These are phyloP conservation scores for Agriopis leucophaearia DNA, from an alignment of 2,888 invertebrate species.

Conservation along the genomic window DNA sequence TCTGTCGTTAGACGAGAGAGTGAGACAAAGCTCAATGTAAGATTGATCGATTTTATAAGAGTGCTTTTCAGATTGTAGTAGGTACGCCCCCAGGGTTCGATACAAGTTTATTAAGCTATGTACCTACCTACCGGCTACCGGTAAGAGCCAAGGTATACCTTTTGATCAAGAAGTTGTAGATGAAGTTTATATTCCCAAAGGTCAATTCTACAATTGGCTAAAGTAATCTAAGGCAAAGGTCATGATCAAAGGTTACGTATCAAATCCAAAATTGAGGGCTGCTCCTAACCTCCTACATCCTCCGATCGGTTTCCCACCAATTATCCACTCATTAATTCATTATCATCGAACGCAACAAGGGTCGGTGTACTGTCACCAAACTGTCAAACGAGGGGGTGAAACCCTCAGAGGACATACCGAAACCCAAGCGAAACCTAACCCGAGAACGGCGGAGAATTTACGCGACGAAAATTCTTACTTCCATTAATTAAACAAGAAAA, in stretches of 20 bases:
- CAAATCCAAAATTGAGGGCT: slow-evolving; percentile 5
- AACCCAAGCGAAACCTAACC: slow-evolving; percentile 50
- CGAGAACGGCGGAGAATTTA: slow-evolving; percentile 53
- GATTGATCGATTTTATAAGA: too few species aligned
- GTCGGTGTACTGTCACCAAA: slow-evolving; percentile 51
- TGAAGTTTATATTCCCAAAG: too few species aligned
- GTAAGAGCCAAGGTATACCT: too few species aligned
- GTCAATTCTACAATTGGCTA: too few species aligned
- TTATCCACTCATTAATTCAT: slow-evolving; percentile 46
- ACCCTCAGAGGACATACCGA: slow-evolving; percentile 13
- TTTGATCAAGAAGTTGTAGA: too few species aligned
- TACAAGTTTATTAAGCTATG: too few species aligned
- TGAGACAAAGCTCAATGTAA: too few species aligned
- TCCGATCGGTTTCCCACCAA: slow-evolving; percentile 36
- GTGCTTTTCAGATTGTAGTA: too few species aligned
- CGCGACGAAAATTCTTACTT: slow-evolving; percentile 71
- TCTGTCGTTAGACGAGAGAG: too few species aligned
- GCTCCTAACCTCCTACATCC: background rate
- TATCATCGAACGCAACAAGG: slow-evolving; percentile 48
- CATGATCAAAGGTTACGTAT: slow-evolving; percentile 1
- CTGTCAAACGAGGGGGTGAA: slow-evolving; percentile 48
- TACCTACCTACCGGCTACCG: too few species aligned
- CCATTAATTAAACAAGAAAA: slow-evolving; percentile 84
- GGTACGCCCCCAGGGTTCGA: too few species aligned
- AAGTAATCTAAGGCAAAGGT: background rate